These are phyloP conservation scores for Pipa parva DNA, from an alignment of 2,113 vertebrate genomes.

Conservation along the genomic window DNA sequence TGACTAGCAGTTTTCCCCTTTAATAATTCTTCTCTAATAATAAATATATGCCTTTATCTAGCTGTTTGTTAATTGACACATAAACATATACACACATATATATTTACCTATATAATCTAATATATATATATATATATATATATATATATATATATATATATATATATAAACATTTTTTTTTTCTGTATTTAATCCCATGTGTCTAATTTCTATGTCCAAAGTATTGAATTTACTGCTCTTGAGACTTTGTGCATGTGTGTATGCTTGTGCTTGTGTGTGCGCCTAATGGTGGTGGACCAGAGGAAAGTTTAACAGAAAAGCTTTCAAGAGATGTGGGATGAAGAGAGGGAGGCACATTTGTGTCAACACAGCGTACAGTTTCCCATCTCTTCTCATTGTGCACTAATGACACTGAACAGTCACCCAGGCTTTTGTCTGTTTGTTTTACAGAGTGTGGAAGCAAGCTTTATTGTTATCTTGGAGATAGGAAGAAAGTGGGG, in stretches of 20 bases:
- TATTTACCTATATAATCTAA: neutral
- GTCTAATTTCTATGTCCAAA: conserved; percentile 66
- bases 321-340: conserved; percentile 77
- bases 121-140: conserved; percentile 11
- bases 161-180: neutral
- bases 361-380: conserved; percentile 78
- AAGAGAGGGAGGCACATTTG: conserved; percentile 70
- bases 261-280: conserved; percentile 50
- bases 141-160: neutral
- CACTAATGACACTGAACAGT: conserved; percentile 78
- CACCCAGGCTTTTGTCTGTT: conserved; percentile 72
- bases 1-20: conserved; percentile 48
- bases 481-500: conserved; percentile 70
- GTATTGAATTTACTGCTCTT: conserved; percentile 75
- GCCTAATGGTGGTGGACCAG: conserved; percentile 70
- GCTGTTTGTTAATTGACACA: neutral
- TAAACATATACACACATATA: conserved; percentile 7
- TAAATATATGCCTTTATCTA: no score
- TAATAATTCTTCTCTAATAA: neutral
- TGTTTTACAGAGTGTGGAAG: conserved; percentile 67
- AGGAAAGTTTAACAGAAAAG: conserved; percentile 78
- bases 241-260: conserved; percentile 62
- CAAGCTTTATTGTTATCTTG: conserved; percentile 72
- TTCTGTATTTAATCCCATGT: conserved; percentile 20
- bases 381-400: conserved; percentile 85